Evolutionary conservation across 2,797 vertebrate species (phyloP).

Genomic region (Lerista edwardsae): DNA sequence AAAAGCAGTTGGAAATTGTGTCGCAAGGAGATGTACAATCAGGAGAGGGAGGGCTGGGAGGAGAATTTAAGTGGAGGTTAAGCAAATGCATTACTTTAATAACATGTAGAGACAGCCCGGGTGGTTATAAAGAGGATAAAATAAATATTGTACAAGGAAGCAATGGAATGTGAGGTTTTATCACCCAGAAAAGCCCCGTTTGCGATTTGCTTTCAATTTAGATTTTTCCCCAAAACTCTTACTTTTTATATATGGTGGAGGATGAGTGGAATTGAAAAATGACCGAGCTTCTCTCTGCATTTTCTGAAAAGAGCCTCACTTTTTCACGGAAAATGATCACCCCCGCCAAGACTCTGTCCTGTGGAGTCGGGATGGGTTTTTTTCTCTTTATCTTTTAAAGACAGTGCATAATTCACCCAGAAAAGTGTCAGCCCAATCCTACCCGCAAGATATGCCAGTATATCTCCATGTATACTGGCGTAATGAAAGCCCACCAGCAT

Average conservation of each 20-base stretch:
- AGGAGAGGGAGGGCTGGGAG: constrained; percentile 53
- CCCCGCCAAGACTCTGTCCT: constrained; percentile 45
- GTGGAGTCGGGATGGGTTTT: constrained; percentile 22
- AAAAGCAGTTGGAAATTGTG: constrained; percentile 50
- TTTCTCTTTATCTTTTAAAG: rapidly evolving
- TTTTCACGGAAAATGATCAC: constrained; percentile 51
- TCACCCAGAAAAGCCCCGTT: constrained; percentile 71
- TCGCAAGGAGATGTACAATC: constrained; percentile 67
- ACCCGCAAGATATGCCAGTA: no score
- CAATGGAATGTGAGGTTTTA: constrained; percentile 71
- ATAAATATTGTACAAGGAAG: constrained; percentile 78
- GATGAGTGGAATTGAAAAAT: constrained; percentile 69
- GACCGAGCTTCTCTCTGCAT: constrained; percentile 57
- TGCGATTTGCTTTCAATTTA: constrained; percentile 80
- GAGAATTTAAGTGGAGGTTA: constrained; percentile 71
- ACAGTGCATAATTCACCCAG: constrained; percentile 31
- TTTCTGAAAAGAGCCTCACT: constrained; percentile 45
- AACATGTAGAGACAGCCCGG: constrained; percentile 65
- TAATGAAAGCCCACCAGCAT: no score
- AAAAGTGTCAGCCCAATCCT: background rate
- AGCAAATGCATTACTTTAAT: constrained; percentile 76
- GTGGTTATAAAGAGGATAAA: constrained; percentile 70
- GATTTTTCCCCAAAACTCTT: constrained; percentile 51
- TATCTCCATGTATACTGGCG: no score
- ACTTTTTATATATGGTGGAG: constrained; percentile 61